Evolutionary conservation across 2,888 invertebrate species (phyloP).

Genomic region (Galerucella calmariensis): DNA sequence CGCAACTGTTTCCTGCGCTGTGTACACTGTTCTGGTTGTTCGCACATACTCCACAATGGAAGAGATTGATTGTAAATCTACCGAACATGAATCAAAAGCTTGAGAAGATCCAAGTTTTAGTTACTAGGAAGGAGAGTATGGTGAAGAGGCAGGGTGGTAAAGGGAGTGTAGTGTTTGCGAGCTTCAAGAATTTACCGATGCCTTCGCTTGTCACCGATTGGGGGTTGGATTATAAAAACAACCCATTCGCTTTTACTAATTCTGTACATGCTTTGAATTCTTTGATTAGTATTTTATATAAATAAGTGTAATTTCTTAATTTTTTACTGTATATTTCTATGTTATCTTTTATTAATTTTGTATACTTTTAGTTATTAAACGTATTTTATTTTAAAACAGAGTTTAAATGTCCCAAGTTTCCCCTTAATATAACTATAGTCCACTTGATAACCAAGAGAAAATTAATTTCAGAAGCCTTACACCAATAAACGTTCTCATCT

Average conservation of each 20-base stretch:
- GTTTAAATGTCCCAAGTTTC: neutral
- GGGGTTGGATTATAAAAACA: conserved; percentile 58
- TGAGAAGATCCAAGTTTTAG: conserved; percentile 53
- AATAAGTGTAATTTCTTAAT: conserved; percentile 12
- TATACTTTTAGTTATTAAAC: neutral
- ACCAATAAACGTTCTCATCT: too few species aligned
- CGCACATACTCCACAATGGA: conserved; percentile 67
- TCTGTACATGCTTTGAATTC: conserved; percentile 56
- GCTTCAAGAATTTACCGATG: conserved; percentile 44
- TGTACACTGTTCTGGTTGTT: conserved; percentile 77
- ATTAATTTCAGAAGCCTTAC: too few species aligned
- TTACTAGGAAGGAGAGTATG: conserved; percentile 59
- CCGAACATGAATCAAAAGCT: conserved; percentile 55
- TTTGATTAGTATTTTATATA: conserved; percentile 45
- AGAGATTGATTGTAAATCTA: conserved; percentile 59
- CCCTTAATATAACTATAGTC: too few species aligned
- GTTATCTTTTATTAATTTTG: neutral
- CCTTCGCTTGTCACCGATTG: conserved; percentile 59
- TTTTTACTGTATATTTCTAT: neutral
- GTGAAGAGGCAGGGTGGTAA: conserved; percentile 47
- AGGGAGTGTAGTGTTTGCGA: conserved; percentile 50
- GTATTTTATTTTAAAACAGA: neutral
- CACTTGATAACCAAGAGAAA: too few species aligned
- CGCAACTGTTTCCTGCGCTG: conserved; percentile 72
- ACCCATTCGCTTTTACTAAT: conserved; percentile 58